Evolutionary conservation across 2,888 invertebrate genomes (phyloP).

Genomic region (Trichogramma dendrolimi): DNA sequence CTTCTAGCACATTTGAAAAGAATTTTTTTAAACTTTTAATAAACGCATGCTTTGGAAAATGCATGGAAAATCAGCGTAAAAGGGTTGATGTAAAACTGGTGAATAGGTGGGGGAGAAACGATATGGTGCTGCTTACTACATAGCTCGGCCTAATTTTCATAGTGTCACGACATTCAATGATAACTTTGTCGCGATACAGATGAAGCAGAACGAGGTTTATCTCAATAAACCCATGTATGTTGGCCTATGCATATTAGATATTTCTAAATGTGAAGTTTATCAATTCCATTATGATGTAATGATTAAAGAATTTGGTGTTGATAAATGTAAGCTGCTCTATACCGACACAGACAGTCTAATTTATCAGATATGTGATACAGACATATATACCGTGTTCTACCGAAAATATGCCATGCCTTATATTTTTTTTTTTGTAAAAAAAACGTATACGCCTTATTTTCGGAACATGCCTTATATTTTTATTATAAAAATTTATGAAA

Average conservation of each 20-base stretch:
- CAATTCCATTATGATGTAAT: constrained; percentile 37
- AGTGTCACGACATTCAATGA: constrained; percentile 39
- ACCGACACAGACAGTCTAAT: background rate
- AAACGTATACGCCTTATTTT: too few species aligned
- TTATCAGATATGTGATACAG: background rate
- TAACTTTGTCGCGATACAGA: constrained; percentile 39
- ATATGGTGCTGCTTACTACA: constrained; percentile 33
- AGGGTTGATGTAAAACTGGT: constrained; percentile 41
- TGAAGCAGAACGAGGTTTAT: constrained; percentile 29
- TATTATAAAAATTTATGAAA: too few species aligned
- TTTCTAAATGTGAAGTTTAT: constrained; percentile 41
- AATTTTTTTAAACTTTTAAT: constrained; percentile 42
- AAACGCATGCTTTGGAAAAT: constrained; percentile 44
- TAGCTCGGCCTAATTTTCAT: constrained; percentile 40
- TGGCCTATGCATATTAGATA: constrained; percentile 37
- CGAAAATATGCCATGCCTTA: too few species aligned
- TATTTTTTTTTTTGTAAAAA: too few species aligned
- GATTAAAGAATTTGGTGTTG: background rate
- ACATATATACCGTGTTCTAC: too few species aligned
- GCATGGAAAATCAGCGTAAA: constrained; percentile 50
- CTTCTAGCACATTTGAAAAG: background rate
- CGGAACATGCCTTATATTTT: too few species aligned
- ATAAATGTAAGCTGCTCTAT: background rate
- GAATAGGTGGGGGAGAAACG: constrained; percentile 34
- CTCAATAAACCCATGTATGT: constrained; percentile 40